phyloP scores from a whole-genome alignment of 2,113 vertebrate genomes.

The Amazona vittata region DNA sequence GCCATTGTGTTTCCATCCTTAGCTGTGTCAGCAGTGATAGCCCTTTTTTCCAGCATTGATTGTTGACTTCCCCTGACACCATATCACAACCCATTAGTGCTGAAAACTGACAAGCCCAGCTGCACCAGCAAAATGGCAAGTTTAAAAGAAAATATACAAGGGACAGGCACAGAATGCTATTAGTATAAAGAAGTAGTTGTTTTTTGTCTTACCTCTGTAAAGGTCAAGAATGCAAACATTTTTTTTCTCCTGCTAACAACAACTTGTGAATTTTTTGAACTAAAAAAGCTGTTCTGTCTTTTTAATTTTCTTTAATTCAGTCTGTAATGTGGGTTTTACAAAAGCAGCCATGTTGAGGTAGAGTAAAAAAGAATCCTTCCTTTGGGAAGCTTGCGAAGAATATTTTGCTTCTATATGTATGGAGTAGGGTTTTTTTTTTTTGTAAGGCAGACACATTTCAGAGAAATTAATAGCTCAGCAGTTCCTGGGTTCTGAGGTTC shows the following conservation, averaged over 20 bases:
- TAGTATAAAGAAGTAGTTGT: slow-evolving; percentile 33
- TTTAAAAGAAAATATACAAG: slow-evolving; percentile 73
- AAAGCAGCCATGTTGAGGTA: neutral
- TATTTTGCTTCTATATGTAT: slow-evolving; percentile 23
- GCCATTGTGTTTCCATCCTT: slow-evolving; percentile 70
- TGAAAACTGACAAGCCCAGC: slow-evolving; percentile 80
- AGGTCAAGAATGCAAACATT: slow-evolving; percentile 51
- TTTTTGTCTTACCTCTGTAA: slow-evolving; percentile 31
- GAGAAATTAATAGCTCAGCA: slow-evolving; percentile 21
- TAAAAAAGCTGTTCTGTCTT: neutral
- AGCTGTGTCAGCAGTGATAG: slow-evolving; percentile 73
- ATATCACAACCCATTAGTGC: slow-evolving; percentile 82
- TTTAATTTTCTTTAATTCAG: neutral
- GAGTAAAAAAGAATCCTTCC: neutral
- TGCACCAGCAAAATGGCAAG: slow-evolving; percentile 77
- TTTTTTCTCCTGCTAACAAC: slow-evolving; percentile 35
- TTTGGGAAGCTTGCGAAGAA: neutral
- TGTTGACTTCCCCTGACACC: slow-evolving; percentile 82
- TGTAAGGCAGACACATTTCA: neutral
- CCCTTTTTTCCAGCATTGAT: slow-evolving; percentile 72
- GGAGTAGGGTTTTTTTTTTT: neutral
- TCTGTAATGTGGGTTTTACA: slow-evolving; percentile 8
- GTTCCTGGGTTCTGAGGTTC: neutral
- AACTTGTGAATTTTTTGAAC: neutral
- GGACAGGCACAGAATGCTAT: slow-evolving; percentile 42